A percentile compares a stretch with the other conserved stretches of the same genome.
These are phyloP conservation scores for Cyclina sinensis DNA, from an alignment of 1,140 invertebrate genomes.

Conservation along the genomic window DNA sequence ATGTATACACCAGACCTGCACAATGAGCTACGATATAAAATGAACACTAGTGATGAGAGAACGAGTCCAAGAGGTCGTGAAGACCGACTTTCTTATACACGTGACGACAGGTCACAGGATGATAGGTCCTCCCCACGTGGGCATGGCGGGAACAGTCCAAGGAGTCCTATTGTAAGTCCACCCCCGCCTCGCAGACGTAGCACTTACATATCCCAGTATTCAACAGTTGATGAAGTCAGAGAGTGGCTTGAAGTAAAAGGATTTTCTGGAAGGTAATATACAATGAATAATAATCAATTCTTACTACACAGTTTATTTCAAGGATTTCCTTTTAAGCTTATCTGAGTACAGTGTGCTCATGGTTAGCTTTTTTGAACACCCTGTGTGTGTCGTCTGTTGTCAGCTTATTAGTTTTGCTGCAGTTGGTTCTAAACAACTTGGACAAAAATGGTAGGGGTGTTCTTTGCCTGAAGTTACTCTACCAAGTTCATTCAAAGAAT, in stretches of 20 bases:
- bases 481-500: too few species aligned
- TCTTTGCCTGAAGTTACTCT: too few species aligned
- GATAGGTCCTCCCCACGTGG: neutral
- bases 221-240: conserved; percentile 47
- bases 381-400: too few species aligned
- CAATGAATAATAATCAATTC: too few species aligned
- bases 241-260: conserved; percentile 61
- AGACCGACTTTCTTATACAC: neutral
- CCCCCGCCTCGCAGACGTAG: neutral
- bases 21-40: conserved; percentile 41
- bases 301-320: too few species aligned
- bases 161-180: neutral
- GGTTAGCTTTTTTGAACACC: too few species aligned
- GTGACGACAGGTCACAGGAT: neutral
- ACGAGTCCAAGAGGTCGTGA: conserved; percentile 8
- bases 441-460: too few species aligned
- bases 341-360: too few species aligned
- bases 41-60: conserved; percentile 52
- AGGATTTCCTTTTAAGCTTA: too few species aligned
- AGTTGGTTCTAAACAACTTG: too few species aligned
- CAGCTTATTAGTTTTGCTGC: too few species aligned
- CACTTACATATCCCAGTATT: conserved; percentile 38
- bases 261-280: conserved; percentile 54
- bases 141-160: neutral
- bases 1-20: conserved; percentile 49